Evolutionary conservation across 1,140 invertebrate species (phyloP).

Genomic region (Callitettix versicolor): DNA sequence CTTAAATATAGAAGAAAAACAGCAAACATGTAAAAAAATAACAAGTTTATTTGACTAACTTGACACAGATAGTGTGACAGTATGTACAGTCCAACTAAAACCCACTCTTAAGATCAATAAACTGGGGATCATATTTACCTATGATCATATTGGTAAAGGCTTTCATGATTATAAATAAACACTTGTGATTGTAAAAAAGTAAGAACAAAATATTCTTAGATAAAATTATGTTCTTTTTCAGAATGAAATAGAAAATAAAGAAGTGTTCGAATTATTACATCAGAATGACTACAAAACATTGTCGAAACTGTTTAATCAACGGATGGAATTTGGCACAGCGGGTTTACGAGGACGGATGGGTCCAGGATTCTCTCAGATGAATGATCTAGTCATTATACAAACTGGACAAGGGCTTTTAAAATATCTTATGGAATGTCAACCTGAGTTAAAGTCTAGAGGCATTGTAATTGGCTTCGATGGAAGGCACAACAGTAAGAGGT

Average conservation of each 20-base stretch:
- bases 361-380: conserved; percentile 87
- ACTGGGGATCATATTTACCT: too few relatives aligned
- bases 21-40: too few relatives aligned
- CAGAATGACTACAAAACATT: conserved; percentile 40
- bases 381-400: conserved; percentile 95
- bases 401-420: conserved; percentile 84
- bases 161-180: too few relatives aligned
- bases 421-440: conserved; percentile 51
- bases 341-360: conserved; percentile 86
- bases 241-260: conserved; percentile 38
- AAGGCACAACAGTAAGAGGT: conserved; percentile 85
- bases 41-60: too few relatives aligned
- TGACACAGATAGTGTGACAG: too few relatives aligned
- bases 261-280: conserved; percentile 42
- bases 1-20: too few relatives aligned
- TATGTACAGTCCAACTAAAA: too few relatives aligned
- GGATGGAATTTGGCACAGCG: conserved; percentile 80
- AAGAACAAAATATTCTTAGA: too few relatives aligned
- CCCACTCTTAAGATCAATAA: too few relatives aligned
- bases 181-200: too few relatives aligned
- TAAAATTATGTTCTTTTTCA: conserved; percentile 29
- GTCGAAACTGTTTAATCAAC: conserved; percentile 45
- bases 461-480: conserved; percentile 93
- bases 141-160: too few relatives aligned
- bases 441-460: conserved; percentile 45